Base-by-base conservation (phyloP, 1,140 invertebrate species). In the Latrodectus geometricus region DNA sequence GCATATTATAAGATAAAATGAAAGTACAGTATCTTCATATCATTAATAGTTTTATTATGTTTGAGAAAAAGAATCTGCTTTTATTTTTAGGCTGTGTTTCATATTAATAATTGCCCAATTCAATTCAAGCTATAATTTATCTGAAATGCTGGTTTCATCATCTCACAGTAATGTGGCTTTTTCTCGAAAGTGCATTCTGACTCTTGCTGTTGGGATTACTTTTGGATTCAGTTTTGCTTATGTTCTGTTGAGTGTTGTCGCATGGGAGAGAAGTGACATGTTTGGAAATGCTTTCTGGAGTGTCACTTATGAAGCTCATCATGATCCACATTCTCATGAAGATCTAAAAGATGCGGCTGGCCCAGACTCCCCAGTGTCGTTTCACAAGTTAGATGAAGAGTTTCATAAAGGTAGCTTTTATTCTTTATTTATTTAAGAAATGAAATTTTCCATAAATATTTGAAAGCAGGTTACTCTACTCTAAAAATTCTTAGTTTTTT, bases 301-400 rank as follows among this genome's bases (percentile, higher is more conserved):
- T 35, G 77, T 80, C 9, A 14, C 54, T 4, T 21, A 70, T 0
- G 11, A 66, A 48, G 54, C 86, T 11, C 85, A 85, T 74, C 74
- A 84, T 66, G 94, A 94, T 91, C 92, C 93, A 12, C 94, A 94
- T 90, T 91, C 91, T 75, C 93, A 94, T 87, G 91, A 91, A 66
- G 93, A 93, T 88, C 90, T 94, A 88, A 90, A 93, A 35, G 91
- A 93, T 87, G 89, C 91, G 54, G 89, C 90, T 15, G 94, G 93
- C 0, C 94, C 93, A n/a, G 79, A 89, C 2, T 83, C 74, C 5
- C 91, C 92, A 17, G 90, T 93, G 70, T 91, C 92, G 21, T 89
- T 90, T 89, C 94, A 94, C 88, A 90, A 90, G 74, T 88, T 90
- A 48, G 92, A 94, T 89, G 93, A 94, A 89, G 93, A 93, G 83